These are phyloP conservation scores for Ahaetulla prasina DNA, from an alignment of 2,113 vertebrate species.

Conservation along the genomic window DNA sequence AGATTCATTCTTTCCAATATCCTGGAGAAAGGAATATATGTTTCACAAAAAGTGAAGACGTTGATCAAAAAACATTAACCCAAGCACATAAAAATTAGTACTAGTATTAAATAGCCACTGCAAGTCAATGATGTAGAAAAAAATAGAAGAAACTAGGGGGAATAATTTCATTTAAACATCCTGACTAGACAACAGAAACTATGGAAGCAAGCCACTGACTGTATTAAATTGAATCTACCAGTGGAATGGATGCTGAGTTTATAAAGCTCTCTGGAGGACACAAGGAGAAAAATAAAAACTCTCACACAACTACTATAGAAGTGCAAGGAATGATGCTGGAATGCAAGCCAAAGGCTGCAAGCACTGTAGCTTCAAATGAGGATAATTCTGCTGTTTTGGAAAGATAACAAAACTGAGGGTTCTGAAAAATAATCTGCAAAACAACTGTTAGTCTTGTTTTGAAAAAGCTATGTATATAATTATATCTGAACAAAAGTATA, in stretches of 20 bases:
- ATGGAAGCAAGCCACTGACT: conserved; percentile 51
- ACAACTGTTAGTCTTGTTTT: neutral
- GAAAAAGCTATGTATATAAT: conserved; percentile 33
- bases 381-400: conserved; percentile 52
- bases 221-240: neutral
- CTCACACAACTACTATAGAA: neutral
- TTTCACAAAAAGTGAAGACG: neutral
- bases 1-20: conserved; percentile 40
- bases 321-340: neutral
- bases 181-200: conserved; percentile 49
- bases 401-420: conserved; percentile 29
- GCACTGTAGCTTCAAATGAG: conserved; percentile 53
- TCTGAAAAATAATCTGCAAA: conserved; percentile 17
- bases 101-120: conserved; percentile 41
- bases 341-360: conserved; percentile 50
- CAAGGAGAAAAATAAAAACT: neutral
- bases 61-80: conserved; percentile 12
- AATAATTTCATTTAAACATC: conserved; percentile 34
- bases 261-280: neutral
- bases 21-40: conserved; percentile 36
- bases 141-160: conserved; percentile 46
- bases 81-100: conserved; percentile 28
- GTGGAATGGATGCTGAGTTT: neutral
- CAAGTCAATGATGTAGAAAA: conserved; percentile 24
- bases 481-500: conserved; percentile 66